Evolutionary conservation across 2,797 vertebrate genomes (phyloP).

Genomic region (Notamacropus eugenii): DNA sequence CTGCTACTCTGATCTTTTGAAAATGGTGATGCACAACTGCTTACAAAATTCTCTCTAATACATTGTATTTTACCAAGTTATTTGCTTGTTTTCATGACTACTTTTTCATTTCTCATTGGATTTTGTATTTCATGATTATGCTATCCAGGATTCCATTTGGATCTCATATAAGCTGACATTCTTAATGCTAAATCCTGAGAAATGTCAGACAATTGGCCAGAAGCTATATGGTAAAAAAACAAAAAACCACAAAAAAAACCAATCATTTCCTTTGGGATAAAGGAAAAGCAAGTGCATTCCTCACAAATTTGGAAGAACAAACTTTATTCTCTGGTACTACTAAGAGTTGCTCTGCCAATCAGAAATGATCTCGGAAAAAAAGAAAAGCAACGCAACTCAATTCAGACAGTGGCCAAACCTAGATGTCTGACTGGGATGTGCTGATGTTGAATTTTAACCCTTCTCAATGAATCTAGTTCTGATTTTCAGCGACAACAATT

Average conservation of each 20-base stretch:
- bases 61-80: not conserved
- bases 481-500: not conserved
- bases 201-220: not conserved
- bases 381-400: not conserved
- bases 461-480: not conserved
- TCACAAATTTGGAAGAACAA: slow-evolving; percentile 12
- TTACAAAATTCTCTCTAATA: slow-evolving; percentile 32
- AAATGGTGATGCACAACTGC: not conserved
- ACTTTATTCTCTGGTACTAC: not conserved
- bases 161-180: slow-evolving; percentile 8
- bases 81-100: not conserved
- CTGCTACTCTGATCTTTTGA: not conserved
- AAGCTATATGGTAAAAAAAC: not conserved
- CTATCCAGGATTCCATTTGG: slow-evolving; percentile 17
- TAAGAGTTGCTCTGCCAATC: slow-evolving; percentile 1
- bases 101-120: slow-evolving; percentile 12
- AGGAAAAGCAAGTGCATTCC: not conserved
- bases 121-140: slow-evolving; percentile 25
- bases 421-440: not conserved
- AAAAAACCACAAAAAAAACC: not conserved
- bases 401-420: not conserved
- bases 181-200: slow-evolving; percentile 16
- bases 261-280: slow-evolving; percentile 15
- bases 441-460: not conserved
- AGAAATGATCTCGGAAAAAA: not conserved